Evolutionary conservation across 53 echinoderm and acorn worm species (phyloP), one percentile per base, ranked within the genome.

Genomic region (Paracentrotus lividus): DNA sequence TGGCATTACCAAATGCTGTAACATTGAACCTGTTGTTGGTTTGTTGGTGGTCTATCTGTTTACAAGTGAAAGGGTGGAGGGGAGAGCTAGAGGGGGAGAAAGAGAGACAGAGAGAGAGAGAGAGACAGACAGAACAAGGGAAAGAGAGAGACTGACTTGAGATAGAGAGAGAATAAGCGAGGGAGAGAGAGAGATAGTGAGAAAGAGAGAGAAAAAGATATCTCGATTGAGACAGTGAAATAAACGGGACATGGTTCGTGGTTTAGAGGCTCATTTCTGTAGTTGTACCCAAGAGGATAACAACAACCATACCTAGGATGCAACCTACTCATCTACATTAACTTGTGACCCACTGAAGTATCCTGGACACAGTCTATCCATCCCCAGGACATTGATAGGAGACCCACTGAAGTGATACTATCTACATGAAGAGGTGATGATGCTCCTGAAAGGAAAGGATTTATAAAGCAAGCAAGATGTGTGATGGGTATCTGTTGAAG

Each of bases 401-500:
- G 36, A 18, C 21, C 72, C 40, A 20, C 20, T 72, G 72, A 40
- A 72, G 40, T 40, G 26, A 32, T 20, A 20, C 72, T 6, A 0
- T 40, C 36, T 36, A 5, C 16, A 72, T 21, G 24, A 0, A 61
- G n/a, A 38, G 40, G 40, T 5, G 29, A 9, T 8, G 20, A 40
- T 38, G 20, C 7, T 40, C 7, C 72, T 8, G 18, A 1, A 13
- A 64, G 72, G 40, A 20, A 72, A 38, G 16, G n/a, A n/a, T 16
- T 38, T 5, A 40, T 26, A 42, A 42, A 6, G 36, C 81, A 45
- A 15, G 33, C 33, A 90, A 56, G 33, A 90, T 90, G 91, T 90
- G 91, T 34, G 91, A 90, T 90, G 91, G 72, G 49, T 90, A 69
- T 90, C 53, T 90, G 29, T 68, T 52, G 72, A 72, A 47, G 20